Conservation (phyloP, 2,797 vertebrate species). For the Rhinogobio ventralis region DNA sequence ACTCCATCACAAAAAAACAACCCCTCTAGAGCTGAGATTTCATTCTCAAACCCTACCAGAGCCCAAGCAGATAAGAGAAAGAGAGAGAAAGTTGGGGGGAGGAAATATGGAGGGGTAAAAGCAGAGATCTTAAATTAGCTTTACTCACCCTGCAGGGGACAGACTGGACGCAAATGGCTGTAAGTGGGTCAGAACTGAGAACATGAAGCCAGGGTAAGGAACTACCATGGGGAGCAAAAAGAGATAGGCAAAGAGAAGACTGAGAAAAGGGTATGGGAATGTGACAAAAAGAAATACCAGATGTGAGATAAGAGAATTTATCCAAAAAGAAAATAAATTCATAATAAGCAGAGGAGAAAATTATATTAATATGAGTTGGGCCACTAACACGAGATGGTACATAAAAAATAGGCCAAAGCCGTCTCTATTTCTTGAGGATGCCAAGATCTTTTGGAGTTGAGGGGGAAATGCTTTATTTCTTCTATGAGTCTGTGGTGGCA, state of each 20-base stretch:
- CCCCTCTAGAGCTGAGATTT: not conserved
- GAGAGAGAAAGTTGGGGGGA: not conserved
- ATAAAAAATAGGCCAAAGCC: too few relatives aligned
- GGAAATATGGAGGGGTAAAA: constrained; percentile 1
- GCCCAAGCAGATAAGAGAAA: not conserved
- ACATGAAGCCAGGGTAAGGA: constrained; percentile 21
- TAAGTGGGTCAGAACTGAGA: constrained; percentile 49
- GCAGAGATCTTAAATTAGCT: constrained; percentile 49
- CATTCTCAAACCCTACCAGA: not conserved
- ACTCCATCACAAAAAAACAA: not conserved
- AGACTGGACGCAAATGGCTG: constrained; percentile 17
- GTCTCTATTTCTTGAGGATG: too few relatives aligned
- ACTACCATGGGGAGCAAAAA: constrained; percentile 27
- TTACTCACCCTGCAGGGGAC: constrained; percentile 38
- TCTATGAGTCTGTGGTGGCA: too few relatives aligned
- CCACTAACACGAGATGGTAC: too few relatives aligned
- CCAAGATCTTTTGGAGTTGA: too few relatives aligned
- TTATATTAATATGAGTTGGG: not conserved
- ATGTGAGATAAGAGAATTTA: not conserved
- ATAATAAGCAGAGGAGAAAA: not conserved
- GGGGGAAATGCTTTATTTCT: too few relatives aligned
- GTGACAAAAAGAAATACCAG: not conserved
- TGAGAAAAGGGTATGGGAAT: not conserved
- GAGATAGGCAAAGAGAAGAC: not conserved
- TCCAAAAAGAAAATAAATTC: not conserved